Evolutionary conservation across 2,113 vertebrate genomes (phyloP).

Genomic region (Mobula hypostoma): DNA sequence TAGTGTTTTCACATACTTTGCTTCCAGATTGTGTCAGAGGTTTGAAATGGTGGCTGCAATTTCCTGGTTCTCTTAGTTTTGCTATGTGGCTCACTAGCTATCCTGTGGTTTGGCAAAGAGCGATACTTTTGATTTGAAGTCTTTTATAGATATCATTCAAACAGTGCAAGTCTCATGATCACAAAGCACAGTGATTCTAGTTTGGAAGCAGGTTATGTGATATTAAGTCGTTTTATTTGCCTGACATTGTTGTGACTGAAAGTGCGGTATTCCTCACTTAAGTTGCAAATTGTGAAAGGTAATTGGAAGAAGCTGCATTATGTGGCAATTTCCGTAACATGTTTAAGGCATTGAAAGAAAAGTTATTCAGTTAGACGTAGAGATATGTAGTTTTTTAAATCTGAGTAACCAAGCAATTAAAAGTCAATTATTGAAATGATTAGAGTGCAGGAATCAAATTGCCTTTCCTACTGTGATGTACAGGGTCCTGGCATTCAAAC

Average conservation of each 20-base stretch:
- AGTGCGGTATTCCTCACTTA: neutral
- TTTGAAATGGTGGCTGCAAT: neutral
- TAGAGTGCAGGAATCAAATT: slow-evolving; percentile 12
- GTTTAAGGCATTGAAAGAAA: neutral
- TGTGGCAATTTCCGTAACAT: slow-evolving; percentile 1
- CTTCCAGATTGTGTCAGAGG: neutral
- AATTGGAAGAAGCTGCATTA: neutral
- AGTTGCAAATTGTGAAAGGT: neutral
- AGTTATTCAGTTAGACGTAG: neutral
- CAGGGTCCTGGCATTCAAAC: neutral
- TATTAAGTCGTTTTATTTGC: neutral
- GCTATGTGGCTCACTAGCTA: neutral
- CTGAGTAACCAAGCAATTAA: neutral
- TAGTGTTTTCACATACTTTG: neutral
- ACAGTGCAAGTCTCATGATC: neutral
- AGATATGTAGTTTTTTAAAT: neutral
- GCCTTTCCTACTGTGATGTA: neutral
- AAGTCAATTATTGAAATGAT: slow-evolving; percentile 11
- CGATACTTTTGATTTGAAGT: neutral
- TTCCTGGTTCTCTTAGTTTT: neutral
- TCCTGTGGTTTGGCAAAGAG: neutral
- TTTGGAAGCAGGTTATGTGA: neutral
- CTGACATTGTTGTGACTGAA: neutral
- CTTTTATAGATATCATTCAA: neutral
- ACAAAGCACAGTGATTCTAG: neutral